Evolutionary conservation across 2,797 vertebrate species (phyloP), one percentile per base, ranked within the genome.

Genomic region (Macropodus opercularis): DNA sequence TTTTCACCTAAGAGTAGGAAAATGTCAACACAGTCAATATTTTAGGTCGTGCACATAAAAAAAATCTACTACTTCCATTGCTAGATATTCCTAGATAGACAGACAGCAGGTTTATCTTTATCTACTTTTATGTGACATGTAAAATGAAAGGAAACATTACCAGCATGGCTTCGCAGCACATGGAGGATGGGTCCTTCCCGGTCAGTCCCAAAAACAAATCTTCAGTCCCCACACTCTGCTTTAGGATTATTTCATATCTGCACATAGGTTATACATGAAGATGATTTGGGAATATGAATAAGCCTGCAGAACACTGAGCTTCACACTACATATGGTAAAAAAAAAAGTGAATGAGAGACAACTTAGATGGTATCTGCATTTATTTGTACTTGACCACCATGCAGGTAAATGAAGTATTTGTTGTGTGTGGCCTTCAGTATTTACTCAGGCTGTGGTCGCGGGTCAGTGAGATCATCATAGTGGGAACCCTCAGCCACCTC

Each of bases 91-190:
- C 10, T 31, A 31, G 29, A 31, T 31, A 31, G 10, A 31, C 35
- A 17, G 6, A 14, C 12, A 27, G 19, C 36, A 38, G 1, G 3
- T 40, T 40, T 58, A 29, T 29, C 14, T 14, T 11, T 11, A 18
- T 57, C 5, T 3, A 24, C 6, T 3, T 3, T 24, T 24, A 31
- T 42, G 13, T 42, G 9, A 13, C 14, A 10, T 9, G 17, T 5
- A 40, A 41, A 36, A 38, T 15, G 9, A n/a, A 7, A 18, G 17
- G 44, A 8, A 13, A 17, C 7, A 2, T 93, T 91, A 99, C 97
- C 94, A 96, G 86, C 80, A 98, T 87, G 46, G 94, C 92, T 48
- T 97, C 94, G 79, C 96, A 98, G 80, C 95, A 95, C 80, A 96
- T 95, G 47, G 95, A 96, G 18, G 97, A 98, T 1, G 92, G 85